Evolutionary conservation across 2,113 vertebrate species (phyloP).

Genomic region (Heliornis fulica): DNA sequence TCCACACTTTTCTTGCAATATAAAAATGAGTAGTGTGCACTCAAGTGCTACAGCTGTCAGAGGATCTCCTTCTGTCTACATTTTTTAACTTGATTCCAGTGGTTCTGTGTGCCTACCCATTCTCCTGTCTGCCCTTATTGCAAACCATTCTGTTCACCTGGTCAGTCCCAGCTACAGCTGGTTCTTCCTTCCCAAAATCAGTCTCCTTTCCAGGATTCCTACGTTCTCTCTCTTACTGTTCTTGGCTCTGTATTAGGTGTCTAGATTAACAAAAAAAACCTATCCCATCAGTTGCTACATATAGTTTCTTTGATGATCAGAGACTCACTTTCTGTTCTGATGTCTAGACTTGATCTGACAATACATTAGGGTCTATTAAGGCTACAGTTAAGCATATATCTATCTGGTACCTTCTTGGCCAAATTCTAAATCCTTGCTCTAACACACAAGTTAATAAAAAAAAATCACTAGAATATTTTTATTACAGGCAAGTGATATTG

Average conservation of each 20-base stretch:
- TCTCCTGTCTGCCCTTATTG: background rate
- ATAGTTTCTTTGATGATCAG: background rate
- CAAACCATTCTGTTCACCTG: background rate
- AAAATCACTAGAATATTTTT: background rate
- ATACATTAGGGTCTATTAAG: background rate
- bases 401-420: background rate
- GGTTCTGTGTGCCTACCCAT: background rate
- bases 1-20: background rate
- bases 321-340: background rate
- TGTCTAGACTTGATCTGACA: background rate
- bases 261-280: too few species aligned
- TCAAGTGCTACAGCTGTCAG: background rate
- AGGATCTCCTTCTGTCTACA: background rate
- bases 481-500: background rate
- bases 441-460: background rate
- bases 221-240: background rate
- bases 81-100: background rate
- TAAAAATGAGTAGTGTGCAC: background rate
- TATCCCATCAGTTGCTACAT: background rate
- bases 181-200: background rate
- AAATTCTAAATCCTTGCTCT: background rate
- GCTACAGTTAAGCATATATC: background rate
- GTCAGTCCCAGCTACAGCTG: background rate
- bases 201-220: background rate
- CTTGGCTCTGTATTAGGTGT: background rate